Conservation (phyloP, 1,140 invertebrate genomes). For the Nasonia giraulti region DNA sequence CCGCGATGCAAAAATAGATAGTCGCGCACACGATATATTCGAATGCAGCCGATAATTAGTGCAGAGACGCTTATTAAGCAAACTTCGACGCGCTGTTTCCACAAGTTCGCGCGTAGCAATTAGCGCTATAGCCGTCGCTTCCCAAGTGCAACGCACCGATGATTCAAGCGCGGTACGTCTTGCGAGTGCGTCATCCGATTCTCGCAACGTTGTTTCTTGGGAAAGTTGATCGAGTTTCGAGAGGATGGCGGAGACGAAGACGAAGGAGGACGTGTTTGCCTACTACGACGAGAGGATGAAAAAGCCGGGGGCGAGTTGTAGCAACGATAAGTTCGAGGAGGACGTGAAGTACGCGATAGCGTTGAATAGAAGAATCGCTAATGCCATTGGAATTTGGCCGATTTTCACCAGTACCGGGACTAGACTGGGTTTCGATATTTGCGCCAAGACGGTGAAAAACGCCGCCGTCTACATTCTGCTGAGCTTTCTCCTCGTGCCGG, state of each 20-base stretch:
- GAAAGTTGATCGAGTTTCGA: no score
- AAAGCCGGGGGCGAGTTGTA: background rate
- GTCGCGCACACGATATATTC: no score
- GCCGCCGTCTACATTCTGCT: constrained; percentile 40
- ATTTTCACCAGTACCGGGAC: background rate
- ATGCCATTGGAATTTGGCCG: constrained; percentile 53
- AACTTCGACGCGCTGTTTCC: background rate
- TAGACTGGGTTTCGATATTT: background rate
- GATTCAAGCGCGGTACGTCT: no score
- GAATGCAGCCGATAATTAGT: background rate
- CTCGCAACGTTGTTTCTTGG: background rate
- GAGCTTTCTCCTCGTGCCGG: constrained; percentile 49
- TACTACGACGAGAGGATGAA: background rate
- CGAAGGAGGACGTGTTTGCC: background rate
- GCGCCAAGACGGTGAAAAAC: constrained; percentile 20
- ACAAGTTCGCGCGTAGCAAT: background rate
- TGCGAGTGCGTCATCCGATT: no score
- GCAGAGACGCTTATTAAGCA: background rate
- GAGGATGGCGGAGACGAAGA: background rate
- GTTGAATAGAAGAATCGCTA: constrained; percentile 50
- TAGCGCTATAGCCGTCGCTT: background rate
- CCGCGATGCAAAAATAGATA: no score
- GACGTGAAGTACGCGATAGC: constrained; percentile 52
- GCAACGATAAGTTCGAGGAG: constrained; percentile 24
- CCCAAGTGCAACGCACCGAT: no score